Base-by-base conservation (phyloP, 2,113 vertebrate genomes). In the Boleophthalmus pectinirostris region DNA sequence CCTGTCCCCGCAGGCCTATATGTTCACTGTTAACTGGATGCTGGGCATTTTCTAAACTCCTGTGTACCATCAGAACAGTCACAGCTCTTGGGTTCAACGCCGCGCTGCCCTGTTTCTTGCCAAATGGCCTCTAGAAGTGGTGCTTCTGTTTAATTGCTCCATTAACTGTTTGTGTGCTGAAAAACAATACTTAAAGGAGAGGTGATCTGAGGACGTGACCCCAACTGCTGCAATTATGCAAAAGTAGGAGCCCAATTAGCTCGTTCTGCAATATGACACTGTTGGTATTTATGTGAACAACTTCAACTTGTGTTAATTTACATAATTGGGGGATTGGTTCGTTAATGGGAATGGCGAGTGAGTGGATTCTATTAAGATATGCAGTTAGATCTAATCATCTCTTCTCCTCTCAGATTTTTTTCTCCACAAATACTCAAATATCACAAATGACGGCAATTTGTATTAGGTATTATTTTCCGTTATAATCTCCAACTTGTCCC, bases 321-420 rank as follows among this genome's bases (percentile, higher is more conserved):
- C 92, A 93, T 93, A 93, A 93, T 94, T 92, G 91, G 80, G 84
- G 78, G 81, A 82, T 82, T 89, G 89, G 88, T 38, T 86, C 90
- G 92, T 93, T 92, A 89, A 92, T 89, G 63, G 88, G 83, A 87
- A 87, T 85, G 81, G 79, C 78, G 81, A 68, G 80, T 85, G 82
- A 91, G 90, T 90, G 90, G 89, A 91, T 92, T 88, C 88, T 82
- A 92, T 92, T 92, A 91, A 92, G 90, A 92, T 91, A 91, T 87
- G 89, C 87, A 91, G 88, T 82, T 86, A 89, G 86, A 92, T 92
- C 88, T 88, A 89, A 91, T 90, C 85, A 83, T 86, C 82, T 82
- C 73, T 73, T 76, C 73, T 78, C 71, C 84, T 87, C 85, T 66
- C 46, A 72, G 72, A 84, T 69, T 82, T 89, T 85, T 90, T 90